phyloP scores from a whole-genome alignment of 2,797 vertebrate genomes.

The Thamnophis elegans region DNA sequence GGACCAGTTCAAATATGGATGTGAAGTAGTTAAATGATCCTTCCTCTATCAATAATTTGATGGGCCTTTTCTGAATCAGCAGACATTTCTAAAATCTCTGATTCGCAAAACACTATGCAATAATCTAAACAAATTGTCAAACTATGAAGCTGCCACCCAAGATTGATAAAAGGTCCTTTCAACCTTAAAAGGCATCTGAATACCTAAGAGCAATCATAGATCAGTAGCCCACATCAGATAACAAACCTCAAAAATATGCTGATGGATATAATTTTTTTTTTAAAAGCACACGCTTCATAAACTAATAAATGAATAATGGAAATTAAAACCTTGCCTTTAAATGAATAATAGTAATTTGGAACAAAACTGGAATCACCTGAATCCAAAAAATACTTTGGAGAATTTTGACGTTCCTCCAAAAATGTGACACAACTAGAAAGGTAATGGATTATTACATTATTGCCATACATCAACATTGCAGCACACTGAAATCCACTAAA shows the following conservation, averaged over 20 bases:
- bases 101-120: neutral
- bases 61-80: neutral
- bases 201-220: too few relatives aligned
- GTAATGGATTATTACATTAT: neutral
- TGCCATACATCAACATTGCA: neutral
- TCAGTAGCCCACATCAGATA: neutral
- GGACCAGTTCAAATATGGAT: neutral
- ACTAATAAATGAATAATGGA: neutral
- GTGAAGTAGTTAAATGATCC: neutral
- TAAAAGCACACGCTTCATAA: neutral
- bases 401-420: neutral
- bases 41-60: neutral
- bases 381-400: neutral
- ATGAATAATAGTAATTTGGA: neutral
- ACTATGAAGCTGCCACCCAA: neutral
- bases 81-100: neutral
- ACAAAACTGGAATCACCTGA: neutral
- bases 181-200: neutral
- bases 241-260: neutral
- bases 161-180: neutral
- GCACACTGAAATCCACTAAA: neutral
- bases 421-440: neutral
- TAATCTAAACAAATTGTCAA: neutral
- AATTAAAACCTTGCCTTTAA: neutral
- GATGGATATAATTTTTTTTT: neutral